Percentiles rank a stretch among this genome's conserved stretches.
phyloP scores from a whole-genome alignment of 2,888 invertebrate genomes.

The Abrostola triplasia region DNA sequence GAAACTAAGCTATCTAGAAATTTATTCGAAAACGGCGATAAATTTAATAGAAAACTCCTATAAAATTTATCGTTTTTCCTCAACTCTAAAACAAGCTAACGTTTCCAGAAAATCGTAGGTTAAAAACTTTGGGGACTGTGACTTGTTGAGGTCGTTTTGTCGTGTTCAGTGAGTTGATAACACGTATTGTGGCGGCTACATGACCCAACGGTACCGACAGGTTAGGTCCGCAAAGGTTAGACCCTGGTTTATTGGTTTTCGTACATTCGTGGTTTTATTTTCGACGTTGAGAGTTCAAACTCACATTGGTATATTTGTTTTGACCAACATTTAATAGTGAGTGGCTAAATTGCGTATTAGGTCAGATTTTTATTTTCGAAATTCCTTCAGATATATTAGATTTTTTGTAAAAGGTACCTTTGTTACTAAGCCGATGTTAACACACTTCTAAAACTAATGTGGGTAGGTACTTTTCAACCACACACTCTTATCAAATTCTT shows the following conservation, averaged over 20 bases:
- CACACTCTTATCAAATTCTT: slow-evolving; percentile 13
- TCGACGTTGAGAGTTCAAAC: neutral
- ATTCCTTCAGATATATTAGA: no score
- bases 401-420: no score
- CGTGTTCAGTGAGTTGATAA: slow-evolving; percentile 8
- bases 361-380: no score
- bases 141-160: slow-evolving; percentile 15
- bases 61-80: neutral
- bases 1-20: slow-evolving; percentile 21
- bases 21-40: neutral
- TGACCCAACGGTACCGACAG: slow-evolving; percentile 1
- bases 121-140: neutral
- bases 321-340: no score
- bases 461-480: neutral
- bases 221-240: neutral
- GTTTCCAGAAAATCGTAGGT: neutral
- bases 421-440: no score
- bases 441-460: no score
- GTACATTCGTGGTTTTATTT: neutral
- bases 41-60: neutral
- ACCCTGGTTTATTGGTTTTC: slow-evolving; percentile 2
- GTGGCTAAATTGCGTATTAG: no score
- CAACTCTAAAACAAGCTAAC: neutral
- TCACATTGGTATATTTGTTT: no score
- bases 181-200: slow-evolving; percentile 16